Base-by-base conservation (phyloP, 2,797 vertebrate species). In the Sparus aurata region DNA sequence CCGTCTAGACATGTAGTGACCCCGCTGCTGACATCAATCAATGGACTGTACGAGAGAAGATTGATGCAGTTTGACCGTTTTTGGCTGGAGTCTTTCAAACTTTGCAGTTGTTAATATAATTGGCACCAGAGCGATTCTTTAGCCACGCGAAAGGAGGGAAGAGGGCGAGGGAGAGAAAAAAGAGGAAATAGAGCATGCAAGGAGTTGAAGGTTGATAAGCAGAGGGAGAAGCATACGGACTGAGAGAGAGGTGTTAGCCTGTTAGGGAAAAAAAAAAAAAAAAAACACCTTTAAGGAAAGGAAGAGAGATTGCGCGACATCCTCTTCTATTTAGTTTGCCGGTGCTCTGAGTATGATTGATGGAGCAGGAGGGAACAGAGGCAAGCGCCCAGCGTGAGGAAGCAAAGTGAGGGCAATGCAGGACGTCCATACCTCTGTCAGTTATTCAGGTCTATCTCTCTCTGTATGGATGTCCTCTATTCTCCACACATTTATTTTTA, bases 271-370 rank as follows among this genome's bases (percentile, higher is more conserved):
- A 34, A 77, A 80, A 62, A 57, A 5, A 18, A 34, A 41, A 49
- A 67, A 77, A 84, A 77, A 66, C 73, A 80, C 25, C 50, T 52
- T 65, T 34, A 62, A 64, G 76, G 75, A 80, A 85, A 81, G 73
- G 66, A 74, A 73, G 79, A 75, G 84, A 85, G 75, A 90, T 94
- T 90, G 90, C 72, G 91, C 87, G 87, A 88, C 90, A 95, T 96
- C 85, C 88, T 93, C 91, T 87, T 83, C 84, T 75, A 85, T 92
- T 91, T 92, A 87, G 91, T 87, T 88, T 88, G 87, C 85, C 81
- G 85, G 79, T 75, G 89, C 81, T 85, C 58, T 89, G 90, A 93
- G 88, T 82, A 81, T 92, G 93, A 95, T 93, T 93, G 94, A 95
- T 94, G 89, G 90, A 88, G 90, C 82, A 17, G 84, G 79, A 89